Conservation (phyloP, 2,888 invertebrate species). For the Himalopsyche kuldschensis region DNA sequence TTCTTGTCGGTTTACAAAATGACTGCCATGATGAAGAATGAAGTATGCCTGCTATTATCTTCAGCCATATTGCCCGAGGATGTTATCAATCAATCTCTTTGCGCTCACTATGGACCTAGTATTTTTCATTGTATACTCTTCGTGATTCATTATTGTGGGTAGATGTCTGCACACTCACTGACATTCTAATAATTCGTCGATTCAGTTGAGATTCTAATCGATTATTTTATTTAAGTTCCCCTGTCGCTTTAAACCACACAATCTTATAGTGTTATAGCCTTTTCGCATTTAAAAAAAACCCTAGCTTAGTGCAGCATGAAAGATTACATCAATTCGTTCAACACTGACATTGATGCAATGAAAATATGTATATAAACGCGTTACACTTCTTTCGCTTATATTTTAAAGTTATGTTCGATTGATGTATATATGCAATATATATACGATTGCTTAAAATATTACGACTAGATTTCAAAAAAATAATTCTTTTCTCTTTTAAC, state of each 20-base stretch:
- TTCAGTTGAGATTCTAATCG: background rate
- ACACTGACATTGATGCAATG: no score
- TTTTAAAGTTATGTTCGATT: no score
- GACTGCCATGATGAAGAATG: background rate
- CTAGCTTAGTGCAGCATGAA: no score
- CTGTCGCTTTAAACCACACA: background rate
- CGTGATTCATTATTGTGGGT: background rate
- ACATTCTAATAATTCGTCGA: background rate
- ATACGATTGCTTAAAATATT: no score
- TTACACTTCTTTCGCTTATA: no score
- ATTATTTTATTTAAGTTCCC: background rate
- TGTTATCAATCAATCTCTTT: constrained; percentile 20
- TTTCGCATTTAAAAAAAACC: no score
- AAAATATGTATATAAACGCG: no score
- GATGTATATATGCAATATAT: no score
- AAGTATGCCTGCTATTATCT: constrained; percentile 15
- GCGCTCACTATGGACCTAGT: background rate
- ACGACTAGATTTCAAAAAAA: no score
- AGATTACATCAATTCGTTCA: no score
- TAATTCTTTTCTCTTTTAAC: no score
- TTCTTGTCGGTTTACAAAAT: background rate
- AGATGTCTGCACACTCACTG: background rate
- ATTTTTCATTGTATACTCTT: background rate
- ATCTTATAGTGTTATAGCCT: no score
- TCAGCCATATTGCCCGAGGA: constrained; percentile 14